Evolutionary conservation across 2,797 vertebrate species (phyloP), one percentile per base, ranked within the genome.

Genomic region (Coregonus ussuriensis): DNA sequence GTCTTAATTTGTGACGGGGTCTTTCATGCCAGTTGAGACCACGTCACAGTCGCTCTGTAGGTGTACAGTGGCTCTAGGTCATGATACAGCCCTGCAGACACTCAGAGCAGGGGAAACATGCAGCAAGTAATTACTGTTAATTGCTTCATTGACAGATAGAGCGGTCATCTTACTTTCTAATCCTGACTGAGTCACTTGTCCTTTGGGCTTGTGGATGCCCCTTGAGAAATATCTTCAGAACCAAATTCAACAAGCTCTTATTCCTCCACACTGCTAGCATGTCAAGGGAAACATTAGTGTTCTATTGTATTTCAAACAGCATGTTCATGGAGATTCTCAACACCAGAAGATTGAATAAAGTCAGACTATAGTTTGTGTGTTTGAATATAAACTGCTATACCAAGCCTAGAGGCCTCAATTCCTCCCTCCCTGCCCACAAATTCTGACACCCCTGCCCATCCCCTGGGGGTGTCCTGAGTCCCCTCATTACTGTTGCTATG

Each of bases 401-500:
- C 63, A 78, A 82, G 76, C 87, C 87, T 91, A 70, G 77, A 84
- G 90, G 86, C 86, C 82, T 88, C 82, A 86, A 89, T 89, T 86
- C 83, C 82, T 86, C 80, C 33, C 84, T 82, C 89, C 79, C 81
- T 84, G 83, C 88, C 90, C 89, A 41, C 84, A 88, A 89, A 91
- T 91, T 89, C 86, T 84, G 86, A 70, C 74, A 31, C 76, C 84
- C 81, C 76, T 77, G 70, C 73, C 83, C 86, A 84, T 90, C 88
- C 91, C 93, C 91, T 86, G 84, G 86, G 92, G 92, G 90, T 92
- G 91, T 93, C 91, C 92, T 92, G 91, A 92, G 91, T 91, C 93
- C 93, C 91, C 93, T 95, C 94, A 94, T 95, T 94, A 21, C 21
- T 21, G 21, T 21, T 21, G 81, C 89, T 92, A 94, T 92, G 93